Base-by-base conservation (phyloP, 1,140 invertebrate genomes). In the Aphis craccivora region DNA sequence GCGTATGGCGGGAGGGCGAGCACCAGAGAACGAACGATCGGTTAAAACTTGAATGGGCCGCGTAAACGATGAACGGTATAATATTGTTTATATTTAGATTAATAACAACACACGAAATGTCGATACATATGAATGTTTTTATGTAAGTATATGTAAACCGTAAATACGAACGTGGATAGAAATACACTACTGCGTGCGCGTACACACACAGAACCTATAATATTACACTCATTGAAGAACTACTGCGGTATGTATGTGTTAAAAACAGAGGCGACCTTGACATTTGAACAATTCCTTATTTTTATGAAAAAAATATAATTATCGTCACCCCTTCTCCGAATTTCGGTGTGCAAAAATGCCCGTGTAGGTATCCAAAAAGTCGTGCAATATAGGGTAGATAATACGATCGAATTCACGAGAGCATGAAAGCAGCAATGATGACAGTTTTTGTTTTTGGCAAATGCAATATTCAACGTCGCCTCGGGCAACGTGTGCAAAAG, bases 211-310 rank as follows among this genome's bases (percentile, higher is more conserved):
- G 23, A 1, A 18, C 76, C 18, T 37, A 25, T 7, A n/a, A n/a
- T n/a, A n/a, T n/a, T n/a, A 43, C 9, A n/a, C 40, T 30, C 25
- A n/a, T 23, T 45, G 0, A n/a, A 35, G 4, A 40, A 43, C 25
- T 90, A 53, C 30, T 55, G 51, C 25, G 35, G 88, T 40, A 37
- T 55, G 55, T 90, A 40, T n/a, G 30, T 11, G 88, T 90, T 55
- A 9, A 90, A 90, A 43, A 67, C 30, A 18, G 22, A 35, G 22
- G 23, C 35, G n/a, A 90, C 88, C 88, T 90, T 90, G 88, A 90
- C 88, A 90, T 60, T 90, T 60, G 88, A n/a, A 67, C 20, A n/a
- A 51, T 18, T 40, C 53, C 20, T 55, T 53, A 30, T 35, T 60
- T 90, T 67, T 67, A 30, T 18, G 5, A 37, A n/a, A 67, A 67